These are phyloP conservation scores for Meriones psammophilus DNA, from an alignment of 2,797 vertebrate genomes.

Conservation along the genomic window DNA sequence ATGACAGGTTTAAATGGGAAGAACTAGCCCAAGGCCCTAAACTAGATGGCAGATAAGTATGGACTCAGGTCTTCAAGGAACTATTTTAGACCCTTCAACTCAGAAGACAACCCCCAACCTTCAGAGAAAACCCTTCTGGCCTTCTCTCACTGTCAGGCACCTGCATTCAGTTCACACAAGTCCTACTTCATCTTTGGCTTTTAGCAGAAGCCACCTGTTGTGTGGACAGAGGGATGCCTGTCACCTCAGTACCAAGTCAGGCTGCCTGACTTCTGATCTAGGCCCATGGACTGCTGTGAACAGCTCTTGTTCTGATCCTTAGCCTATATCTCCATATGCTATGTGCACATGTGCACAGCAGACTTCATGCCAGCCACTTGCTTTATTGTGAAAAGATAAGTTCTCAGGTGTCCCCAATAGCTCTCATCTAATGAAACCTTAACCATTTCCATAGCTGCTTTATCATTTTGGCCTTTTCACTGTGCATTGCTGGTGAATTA, in stretches of 20 bases:
- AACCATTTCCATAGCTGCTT: neutral
- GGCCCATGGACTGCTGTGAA: neutral
- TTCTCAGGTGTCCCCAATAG: neutral
- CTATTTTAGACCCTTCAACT: neutral
- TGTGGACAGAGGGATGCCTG: neutral
- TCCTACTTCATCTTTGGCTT: too few relatives aligned
- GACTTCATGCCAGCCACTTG: neutral
- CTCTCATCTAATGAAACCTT: neutral
- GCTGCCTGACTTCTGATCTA: neutral
- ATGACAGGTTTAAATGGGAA: neutral
- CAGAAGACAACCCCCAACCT: neutral
- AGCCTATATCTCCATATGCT: fast-evolving
- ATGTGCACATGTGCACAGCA: too few relatives aligned
- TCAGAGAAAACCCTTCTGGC: neutral
- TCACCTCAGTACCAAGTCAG: neutral
- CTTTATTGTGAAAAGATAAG: neutral
- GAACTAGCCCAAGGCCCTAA: too few relatives aligned
- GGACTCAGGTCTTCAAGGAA: too few relatives aligned
- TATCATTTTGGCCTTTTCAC: neutral
- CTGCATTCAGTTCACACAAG: neutral
- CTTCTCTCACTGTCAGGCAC: neutral
- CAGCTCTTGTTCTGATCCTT: too few relatives aligned
- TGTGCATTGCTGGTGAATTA: neutral
- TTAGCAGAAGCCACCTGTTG: neutral
- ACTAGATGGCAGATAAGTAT: neutral